A percentile compares a stretch with the other conserved stretches of the same genome.
Evolutionary conservation across 2,888 invertebrate genomes (phyloP).

Genomic region (Trissolcus brochymenae): DNA sequence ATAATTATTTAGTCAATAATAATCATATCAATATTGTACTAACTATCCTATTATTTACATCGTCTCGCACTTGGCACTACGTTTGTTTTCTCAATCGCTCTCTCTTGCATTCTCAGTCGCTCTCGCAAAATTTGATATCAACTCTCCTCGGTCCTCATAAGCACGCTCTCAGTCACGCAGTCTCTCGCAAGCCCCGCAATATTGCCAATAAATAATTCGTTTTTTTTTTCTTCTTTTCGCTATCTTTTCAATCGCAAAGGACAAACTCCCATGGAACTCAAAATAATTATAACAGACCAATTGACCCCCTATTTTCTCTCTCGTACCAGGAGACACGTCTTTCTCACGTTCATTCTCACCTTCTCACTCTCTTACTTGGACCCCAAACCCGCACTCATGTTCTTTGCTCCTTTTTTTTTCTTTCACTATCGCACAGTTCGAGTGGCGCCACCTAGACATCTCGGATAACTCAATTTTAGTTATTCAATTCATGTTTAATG

Average conservation of each 20-base stretch:
- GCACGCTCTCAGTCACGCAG: constrained; percentile 36
- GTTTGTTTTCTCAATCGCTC: constrained; percentile 59
- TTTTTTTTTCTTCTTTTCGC: constrained; percentile 66
- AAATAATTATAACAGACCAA: constrained; percentile 53
- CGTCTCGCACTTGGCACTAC: constrained; percentile 71
- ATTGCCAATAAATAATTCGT: constrained; percentile 75
- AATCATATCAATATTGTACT: constrained; percentile 74
- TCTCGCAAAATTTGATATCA: constrained; percentile 28
- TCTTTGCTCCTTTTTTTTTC: constrained; percentile 24
- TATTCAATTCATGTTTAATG: background rate
- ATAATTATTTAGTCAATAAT: constrained; percentile 71
- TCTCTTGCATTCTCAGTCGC: constrained; percentile 15
- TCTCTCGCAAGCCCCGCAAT: constrained; percentile 65
- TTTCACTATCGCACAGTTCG: constrained; percentile 12
- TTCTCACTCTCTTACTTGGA: constrained; percentile 26
- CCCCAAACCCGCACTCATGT: constrained; percentile 7
- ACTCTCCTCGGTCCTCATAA: constrained; percentile 17
- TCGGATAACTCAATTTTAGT: background rate
- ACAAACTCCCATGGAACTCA: constrained; percentile 66
- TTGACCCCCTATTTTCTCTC: constrained; percentile 27
- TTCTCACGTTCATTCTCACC: constrained; percentile 21
- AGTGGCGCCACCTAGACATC: background rate
- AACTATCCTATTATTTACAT: constrained; percentile 75
- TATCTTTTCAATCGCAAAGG: constrained; percentile 62
- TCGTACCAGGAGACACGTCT: constrained; percentile 17